Conservation (phyloP, 92 coral and sea anemone species). For the Porites rus region DNA sequence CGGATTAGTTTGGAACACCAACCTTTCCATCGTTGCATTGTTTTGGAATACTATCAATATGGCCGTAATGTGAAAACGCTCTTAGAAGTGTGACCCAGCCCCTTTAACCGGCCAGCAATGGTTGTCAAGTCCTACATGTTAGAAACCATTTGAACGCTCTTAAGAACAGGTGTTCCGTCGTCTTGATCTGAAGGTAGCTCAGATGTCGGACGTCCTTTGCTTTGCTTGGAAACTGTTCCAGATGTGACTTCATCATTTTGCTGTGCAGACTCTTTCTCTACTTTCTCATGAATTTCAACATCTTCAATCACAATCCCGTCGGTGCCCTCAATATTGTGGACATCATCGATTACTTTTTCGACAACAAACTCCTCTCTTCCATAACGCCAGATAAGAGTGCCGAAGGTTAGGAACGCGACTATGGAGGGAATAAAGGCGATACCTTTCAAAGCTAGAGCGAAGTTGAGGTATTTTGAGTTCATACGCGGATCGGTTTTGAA, state of each 20-base stretch:
- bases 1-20: no score
- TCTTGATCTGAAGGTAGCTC: constrained; percentile 18
- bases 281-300: constrained; percentile 38
- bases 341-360: constrained; percentile 63
- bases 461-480: constrained; percentile 90
- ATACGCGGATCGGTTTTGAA: constrained; percentile 76
- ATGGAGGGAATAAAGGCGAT: constrained; percentile 94
- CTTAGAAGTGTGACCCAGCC: no score
- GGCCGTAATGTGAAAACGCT: no score
- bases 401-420: constrained; percentile 81
- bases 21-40: no score
- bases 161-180: constrained; percentile 30
- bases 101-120: not conserved
- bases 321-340: constrained; percentile 75
- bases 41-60: no score
- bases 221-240: not conserved
- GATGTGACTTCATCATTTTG: not conserved
- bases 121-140: not conserved
- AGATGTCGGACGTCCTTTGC: not conserved
- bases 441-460: constrained; percentile 76
- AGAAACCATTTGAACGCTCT: not conserved
- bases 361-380: constrained; percentile 90
- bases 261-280: not conserved
- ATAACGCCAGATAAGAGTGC: constrained; percentile 88
- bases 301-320: constrained; percentile 86